Conservation (phyloP, 2,888 invertebrate species). For the Erebia aethiops region DNA sequence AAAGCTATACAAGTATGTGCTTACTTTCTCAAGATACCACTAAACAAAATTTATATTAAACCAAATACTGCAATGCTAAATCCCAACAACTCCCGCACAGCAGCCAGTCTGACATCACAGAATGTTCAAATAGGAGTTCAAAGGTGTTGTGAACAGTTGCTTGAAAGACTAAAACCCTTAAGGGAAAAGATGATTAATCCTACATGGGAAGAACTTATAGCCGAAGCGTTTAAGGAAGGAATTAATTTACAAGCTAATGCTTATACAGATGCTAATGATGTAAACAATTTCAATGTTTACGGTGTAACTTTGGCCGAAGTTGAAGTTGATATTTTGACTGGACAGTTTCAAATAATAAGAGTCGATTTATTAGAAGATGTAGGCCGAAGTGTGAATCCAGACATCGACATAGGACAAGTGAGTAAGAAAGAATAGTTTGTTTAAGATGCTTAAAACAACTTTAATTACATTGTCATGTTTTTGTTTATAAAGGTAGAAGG, state of each 20-base stretch:
- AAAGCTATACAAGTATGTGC: constrained; percentile 89
- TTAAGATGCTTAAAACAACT: not conserved
- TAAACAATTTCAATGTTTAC: constrained; percentile 67
- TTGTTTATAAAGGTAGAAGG: not conserved
- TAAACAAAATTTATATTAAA: constrained; percentile 84
- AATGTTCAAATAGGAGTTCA: constrained; percentile 80
- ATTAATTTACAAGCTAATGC: constrained; percentile 58
- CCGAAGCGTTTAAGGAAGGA: constrained; percentile 65
- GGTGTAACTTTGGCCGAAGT: constrained; percentile 85
- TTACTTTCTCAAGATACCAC: constrained; percentile 84
- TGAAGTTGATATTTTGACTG: constrained; percentile 89
- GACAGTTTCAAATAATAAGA: constrained; percentile 84
- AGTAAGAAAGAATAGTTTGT: constrained; percentile 11
- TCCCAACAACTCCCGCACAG: constrained; percentile 83
- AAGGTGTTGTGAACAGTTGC: constrained; percentile 72
- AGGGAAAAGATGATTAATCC: constrained; percentile 68
- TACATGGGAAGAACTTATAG: constrained; percentile 78
- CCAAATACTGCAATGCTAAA: constrained; percentile 77
- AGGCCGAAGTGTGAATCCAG: constrained; percentile 86
- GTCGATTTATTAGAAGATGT: constrained; percentile 87
- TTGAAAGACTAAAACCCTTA: constrained; percentile 70
- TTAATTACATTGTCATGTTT: too few relatives aligned
- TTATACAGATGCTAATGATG: not conserved
- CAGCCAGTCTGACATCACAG: constrained; percentile 85
- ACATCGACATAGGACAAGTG: constrained; percentile 86